These are phyloP conservation scores for Drosophila villosipedis DNA, from an alignment of 2,888 invertebrate species.

Conservation along the genomic window DNA sequence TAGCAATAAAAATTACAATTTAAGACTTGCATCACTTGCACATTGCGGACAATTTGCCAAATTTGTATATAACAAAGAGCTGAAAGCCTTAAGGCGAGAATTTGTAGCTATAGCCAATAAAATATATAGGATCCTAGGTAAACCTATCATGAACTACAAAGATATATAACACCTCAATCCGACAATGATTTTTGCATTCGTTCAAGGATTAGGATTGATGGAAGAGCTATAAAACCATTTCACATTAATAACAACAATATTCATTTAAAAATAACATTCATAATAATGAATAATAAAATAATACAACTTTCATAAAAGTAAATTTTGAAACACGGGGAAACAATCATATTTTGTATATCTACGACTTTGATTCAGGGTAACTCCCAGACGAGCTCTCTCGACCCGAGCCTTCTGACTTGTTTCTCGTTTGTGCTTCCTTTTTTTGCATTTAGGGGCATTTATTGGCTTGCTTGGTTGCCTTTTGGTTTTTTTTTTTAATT, in stretches of 20 bases:
- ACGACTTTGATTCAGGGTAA: not conserved
- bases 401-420: not conserved
- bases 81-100: not conserved
- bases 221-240: not conserved
- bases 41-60: not conserved
- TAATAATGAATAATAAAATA: not conserved
- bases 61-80: no score
- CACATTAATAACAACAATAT: not conserved
- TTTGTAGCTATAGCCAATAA: no score
- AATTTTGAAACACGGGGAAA: not conserved
- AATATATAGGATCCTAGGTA: not conserved
- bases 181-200: not conserved
- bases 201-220: not conserved
- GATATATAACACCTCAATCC: not conserved
- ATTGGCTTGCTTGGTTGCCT: conserved; percentile 27
- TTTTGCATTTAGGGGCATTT: conserved; percentile 25
- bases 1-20: not conserved
- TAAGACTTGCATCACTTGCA: no score
- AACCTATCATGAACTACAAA: not conserved
- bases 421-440: not conserved
- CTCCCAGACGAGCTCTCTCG: not conserved
- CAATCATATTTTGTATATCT: not conserved
- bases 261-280: not conserved
- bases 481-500: conserved; percentile 43
- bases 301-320: not conserved